A percentile compares a stretch with the other conserved stretches of the same genome.
phyloP scores from a whole-genome alignment of 92 coral and sea anemone species.

The Bergia sp. region DNA sequence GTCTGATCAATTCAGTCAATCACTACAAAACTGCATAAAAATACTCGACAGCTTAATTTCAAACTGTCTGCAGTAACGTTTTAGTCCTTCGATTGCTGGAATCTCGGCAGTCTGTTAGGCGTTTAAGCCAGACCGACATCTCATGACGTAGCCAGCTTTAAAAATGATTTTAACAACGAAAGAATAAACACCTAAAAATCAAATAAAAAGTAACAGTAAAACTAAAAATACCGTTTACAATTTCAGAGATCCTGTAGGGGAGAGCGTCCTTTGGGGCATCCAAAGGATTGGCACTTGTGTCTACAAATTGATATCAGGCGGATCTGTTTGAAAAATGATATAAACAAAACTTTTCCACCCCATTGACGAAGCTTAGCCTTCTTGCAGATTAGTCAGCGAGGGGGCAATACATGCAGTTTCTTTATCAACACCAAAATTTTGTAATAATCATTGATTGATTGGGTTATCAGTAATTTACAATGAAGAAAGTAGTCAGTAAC shows the following conservation, averaged over 20 bases:
- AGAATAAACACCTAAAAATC: no score
- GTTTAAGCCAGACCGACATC: no score
- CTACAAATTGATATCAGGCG: background rate
- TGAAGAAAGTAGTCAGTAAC: background rate
- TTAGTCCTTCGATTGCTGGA: no score
- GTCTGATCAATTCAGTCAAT: background rate
- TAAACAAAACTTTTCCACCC: background rate
- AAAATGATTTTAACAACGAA: no score
- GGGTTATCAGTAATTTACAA: background rate
- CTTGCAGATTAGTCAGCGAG: no score
- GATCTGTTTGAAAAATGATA: background rate
- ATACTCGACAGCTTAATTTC: background rate
- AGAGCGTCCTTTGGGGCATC: no score
- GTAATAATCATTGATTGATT: background rate
- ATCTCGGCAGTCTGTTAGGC: no score
- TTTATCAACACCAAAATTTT: background rate
- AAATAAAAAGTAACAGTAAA: no score
- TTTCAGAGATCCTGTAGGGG: no score
- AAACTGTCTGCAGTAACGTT: no score
- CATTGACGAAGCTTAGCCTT: background rate
- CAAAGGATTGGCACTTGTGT: background rate
- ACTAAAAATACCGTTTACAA: no score
- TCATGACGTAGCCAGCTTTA: no score
- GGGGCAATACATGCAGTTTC: background rate
- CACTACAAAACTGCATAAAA: background rate